A percentile compares a stretch with the other conserved stretches of the same genome.
Evolutionary conservation across 2,888 invertebrate species (phyloP).

Genomic region (Melipona bicolor): DNA sequence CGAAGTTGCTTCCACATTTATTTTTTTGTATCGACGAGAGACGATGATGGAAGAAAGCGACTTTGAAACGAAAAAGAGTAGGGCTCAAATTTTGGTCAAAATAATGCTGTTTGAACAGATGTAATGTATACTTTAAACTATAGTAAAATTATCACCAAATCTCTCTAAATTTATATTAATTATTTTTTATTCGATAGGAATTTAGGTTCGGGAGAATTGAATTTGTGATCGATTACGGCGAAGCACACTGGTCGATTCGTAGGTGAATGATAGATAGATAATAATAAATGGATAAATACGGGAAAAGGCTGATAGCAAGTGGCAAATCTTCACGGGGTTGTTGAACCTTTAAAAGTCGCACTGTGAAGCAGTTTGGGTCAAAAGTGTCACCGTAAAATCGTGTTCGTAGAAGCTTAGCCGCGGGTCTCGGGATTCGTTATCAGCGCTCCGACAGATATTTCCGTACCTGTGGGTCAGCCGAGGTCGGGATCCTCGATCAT

Average conservation of each 20-base stretch:
- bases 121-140: too few relatives aligned
- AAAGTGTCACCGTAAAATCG: conserved; percentile 57
- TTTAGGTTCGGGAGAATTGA: not conserved
- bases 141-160: too few relatives aligned
- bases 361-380: conserved; percentile 47
- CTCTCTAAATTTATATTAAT: too few relatives aligned
- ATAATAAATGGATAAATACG: conserved; percentile 9
- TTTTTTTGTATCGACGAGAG: not conserved
- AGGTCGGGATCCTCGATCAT: conserved; percentile 52
- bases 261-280: conserved; percentile 24
- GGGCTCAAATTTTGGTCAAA: too few relatives aligned
- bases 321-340: conserved; percentile 21
- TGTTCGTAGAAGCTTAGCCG: conserved; percentile 43
- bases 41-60: not conserved
- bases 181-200: too few relatives aligned
- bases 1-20: not conserved
- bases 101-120: too few relatives aligned
- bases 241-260: conserved; percentile 14
- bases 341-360: conserved; percentile 38
- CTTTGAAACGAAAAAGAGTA: too few relatives aligned
- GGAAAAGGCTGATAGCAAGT: conserved; percentile 29
- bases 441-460: conserved; percentile 45
- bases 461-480: conserved; percentile 46
- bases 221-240: not conserved
- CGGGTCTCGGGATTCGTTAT: conserved; percentile 54